Conservation (phyloP, 2,113 vertebrate genomes). For the Catharus fuscescens region DNA sequence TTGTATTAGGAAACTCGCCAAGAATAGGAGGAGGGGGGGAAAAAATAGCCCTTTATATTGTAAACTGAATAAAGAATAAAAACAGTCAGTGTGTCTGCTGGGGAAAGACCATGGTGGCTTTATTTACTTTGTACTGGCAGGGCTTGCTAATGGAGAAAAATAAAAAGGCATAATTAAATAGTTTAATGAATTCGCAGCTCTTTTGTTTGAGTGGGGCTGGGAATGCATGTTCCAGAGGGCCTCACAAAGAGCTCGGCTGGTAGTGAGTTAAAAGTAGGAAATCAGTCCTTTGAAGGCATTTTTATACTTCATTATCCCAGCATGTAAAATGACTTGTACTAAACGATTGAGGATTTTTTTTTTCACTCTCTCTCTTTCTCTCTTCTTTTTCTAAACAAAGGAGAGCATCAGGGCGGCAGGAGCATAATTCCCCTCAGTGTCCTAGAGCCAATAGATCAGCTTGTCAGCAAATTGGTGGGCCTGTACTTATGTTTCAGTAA, state of each 20-base stretch:
- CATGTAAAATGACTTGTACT: constrained; percentile 98
- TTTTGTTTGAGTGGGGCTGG: constrained; percentile 87
- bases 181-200: constrained; percentile 94
- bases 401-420: constrained; percentile 75
- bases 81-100: constrained; percentile 84
- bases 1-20: constrained; percentile 81
- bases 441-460: constrained; percentile 74
- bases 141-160: constrained; percentile 86
- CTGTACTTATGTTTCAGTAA: constrained; percentile 29
- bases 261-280: constrained; percentile 89
- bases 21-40: constrained; percentile 69
- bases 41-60: constrained; percentile 78
- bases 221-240: constrained; percentile 81
- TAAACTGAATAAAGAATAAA: constrained; percentile 85
- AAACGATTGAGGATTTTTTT: constrained; percentile 93
- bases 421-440: constrained; percentile 75
- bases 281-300: constrained; percentile 98
- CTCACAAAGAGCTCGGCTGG: constrained; percentile 85
- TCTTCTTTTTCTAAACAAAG: constrained; percentile 81
- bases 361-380: constrained; percentile 76
- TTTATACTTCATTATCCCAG: constrained; percentile 99
- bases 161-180: constrained; percentile 94
- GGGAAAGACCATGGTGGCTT: constrained; percentile 83
- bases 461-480: constrained; percentile 73
- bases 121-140: constrained; percentile 86